Conservation (phyloP, 1,140 invertebrate species). For the Temnothorax curvispinosus region DNA sequence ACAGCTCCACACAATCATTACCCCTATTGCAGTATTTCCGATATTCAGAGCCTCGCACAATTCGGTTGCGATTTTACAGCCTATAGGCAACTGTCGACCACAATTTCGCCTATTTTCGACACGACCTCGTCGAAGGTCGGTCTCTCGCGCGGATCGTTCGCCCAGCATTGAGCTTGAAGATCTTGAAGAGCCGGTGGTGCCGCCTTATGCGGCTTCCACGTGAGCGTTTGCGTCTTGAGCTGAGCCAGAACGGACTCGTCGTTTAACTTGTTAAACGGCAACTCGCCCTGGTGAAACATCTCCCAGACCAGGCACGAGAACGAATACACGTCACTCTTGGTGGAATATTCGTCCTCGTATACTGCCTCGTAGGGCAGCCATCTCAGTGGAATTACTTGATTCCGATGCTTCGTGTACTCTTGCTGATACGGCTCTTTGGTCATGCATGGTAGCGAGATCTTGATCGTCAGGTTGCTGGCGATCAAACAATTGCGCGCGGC, state of each 20-base stretch:
- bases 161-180: conserved; percentile 88
- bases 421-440: conserved; percentile 94
- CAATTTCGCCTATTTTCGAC: conserved; percentile 82
- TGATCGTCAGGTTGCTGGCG: conserved; percentile 92
- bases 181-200: conserved; percentile 89
- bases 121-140: conserved; percentile 87
- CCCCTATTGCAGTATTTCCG: conserved; percentile 56
- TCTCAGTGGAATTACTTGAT: conserved; percentile 88
- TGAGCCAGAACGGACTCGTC: conserved; percentile 92
- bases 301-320: conserved; percentile 97
- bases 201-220: conserved; percentile 88
- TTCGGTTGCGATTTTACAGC: conserved; percentile 19
- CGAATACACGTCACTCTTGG: conserved; percentile 97
- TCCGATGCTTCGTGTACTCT: conserved; percentile 93
- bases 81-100: conserved; percentile 81
- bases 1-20: conserved; percentile 65
- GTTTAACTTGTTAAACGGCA: conserved; percentile 93
- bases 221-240: conserved; percentile 88
- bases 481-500: conserved; percentile 97
- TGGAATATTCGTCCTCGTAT: conserved; percentile 96
- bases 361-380: conserved; percentile 96
- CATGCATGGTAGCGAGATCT: conserved; percentile 93
- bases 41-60: conserved; percentile 65
- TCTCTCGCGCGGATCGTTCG: conserved; percentile 88
- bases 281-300: conserved; percentile 93